A percentile compares a stretch with the other conserved stretches of the same genome.
phyloP scores from a whole-genome alignment of 2,113 vertebrate species.

The Camelus dromedarius region DNA sequence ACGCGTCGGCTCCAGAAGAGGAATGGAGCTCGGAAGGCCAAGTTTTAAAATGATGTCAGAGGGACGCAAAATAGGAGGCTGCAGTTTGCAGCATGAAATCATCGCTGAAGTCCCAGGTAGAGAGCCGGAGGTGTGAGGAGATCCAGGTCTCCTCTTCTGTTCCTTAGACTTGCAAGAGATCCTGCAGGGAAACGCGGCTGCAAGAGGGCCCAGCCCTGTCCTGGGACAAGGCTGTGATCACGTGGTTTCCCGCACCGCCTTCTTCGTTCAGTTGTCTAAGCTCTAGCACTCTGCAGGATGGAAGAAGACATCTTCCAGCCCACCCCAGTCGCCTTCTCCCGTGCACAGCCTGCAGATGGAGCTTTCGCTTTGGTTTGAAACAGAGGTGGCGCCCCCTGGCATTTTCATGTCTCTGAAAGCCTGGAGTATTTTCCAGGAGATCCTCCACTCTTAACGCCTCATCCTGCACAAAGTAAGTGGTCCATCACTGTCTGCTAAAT shows the following conservation, averaged over 20 bases:
- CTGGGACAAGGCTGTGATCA: not conserved
- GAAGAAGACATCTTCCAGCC: not conserved
- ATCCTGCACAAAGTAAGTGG: not conserved
- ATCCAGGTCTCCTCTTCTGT: not conserved
- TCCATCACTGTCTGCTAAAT: not conserved
- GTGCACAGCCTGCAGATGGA: not conserved
- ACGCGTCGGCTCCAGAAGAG: slow-evolving; percentile 66
- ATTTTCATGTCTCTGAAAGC: not conserved
- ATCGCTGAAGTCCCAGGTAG: not conserved
- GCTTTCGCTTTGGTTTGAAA: not conserved
- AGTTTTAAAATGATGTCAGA: slow-evolving; percentile 43
- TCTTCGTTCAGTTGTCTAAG: not conserved
- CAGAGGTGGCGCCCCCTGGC: not conserved
- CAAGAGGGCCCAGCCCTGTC: rapidly evolving
- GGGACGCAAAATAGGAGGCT: not conserved
- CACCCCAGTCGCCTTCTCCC: not conserved
- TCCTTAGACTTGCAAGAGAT: not conserved
- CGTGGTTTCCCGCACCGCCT: not conserved
- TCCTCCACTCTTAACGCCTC: not conserved
- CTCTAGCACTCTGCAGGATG: not conserved
- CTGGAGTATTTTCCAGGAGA: not conserved
- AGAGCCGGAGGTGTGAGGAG: not conserved
- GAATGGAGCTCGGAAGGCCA: slow-evolving; percentile 62
- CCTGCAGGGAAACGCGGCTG: not conserved
- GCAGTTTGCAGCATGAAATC: not conserved